phyloP scores from a whole-genome alignment of 2,797 vertebrate species.

The Margarornis squamiger region DNA sequence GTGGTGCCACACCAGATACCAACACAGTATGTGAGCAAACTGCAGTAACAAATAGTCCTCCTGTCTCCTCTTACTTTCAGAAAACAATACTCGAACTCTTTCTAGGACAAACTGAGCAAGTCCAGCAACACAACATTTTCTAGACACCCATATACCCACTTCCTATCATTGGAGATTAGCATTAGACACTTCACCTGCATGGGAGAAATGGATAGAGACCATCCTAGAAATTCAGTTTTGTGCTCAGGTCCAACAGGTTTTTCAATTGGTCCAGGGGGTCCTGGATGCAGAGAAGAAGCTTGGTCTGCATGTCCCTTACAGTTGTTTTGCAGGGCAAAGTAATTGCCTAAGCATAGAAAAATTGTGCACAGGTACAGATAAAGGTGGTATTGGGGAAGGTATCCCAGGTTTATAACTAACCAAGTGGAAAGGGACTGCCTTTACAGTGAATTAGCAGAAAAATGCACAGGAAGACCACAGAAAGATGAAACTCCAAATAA shows the following conservation, averaged over 20 bases:
- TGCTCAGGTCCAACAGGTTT: neutral
- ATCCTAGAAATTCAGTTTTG: neutral
- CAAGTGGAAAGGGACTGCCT: neutral
- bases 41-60: neutral
- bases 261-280: rapidly evolving
- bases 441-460: neutral
- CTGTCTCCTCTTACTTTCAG: neutral
- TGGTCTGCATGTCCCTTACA: neutral
- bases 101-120: rapidly evolving
- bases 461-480: neutral
- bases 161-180: rapidly evolving
- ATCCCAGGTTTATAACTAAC: neutral
- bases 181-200: neutral
- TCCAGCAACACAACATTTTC: neutral
- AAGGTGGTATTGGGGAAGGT: neutral
- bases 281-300: neutral
- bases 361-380: neutral
- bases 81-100: neutral
- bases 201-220: neutral
- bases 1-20: neutral
- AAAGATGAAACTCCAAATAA: neutral
- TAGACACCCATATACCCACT: neutral
- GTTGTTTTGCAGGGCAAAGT: neutral
- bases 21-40: rapidly evolving
- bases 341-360: neutral